These are phyloP conservation scores for Tenebrosternarchus preto DNA, from an alignment of 2,113 vertebrate genomes.

Conservation along the genomic window DNA sequence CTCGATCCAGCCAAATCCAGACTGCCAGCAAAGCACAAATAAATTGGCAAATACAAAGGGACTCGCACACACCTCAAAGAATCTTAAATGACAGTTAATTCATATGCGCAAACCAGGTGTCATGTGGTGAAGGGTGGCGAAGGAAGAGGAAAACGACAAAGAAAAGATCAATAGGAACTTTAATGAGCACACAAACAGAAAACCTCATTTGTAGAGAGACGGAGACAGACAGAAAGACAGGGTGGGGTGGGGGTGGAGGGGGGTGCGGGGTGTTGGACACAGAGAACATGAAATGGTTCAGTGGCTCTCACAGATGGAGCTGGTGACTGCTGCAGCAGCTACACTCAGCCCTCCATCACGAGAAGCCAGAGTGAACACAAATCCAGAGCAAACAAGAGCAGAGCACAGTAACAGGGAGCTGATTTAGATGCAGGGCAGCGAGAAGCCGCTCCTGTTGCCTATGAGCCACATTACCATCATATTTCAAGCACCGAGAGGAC, in stretches of 20 bases:
- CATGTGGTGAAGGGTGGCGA: neutral
- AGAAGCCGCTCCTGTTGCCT: neutral
- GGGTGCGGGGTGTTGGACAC: neutral
- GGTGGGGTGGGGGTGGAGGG: neutral
- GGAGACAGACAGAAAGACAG: neutral
- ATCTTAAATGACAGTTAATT: neutral
- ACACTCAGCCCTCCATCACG: constrained; percentile 1
- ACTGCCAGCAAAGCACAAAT: constrained; percentile 24
- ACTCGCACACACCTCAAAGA: neutral
- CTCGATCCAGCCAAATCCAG: constrained; percentile 14
- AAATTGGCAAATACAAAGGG: constrained; percentile 9
- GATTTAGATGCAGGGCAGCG: constrained; percentile 13
- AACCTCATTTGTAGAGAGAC: neutral
- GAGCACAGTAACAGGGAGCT: neutral
- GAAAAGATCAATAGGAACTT: constrained; percentile 13
- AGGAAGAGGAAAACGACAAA: neutral
- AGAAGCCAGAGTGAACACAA: neutral
- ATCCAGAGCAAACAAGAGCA: constrained; percentile 15
- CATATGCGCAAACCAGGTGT: neutral
- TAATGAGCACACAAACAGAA: neutral
- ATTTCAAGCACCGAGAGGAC: neutral
- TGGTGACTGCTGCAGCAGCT: neutral
- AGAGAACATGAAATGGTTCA: constrained; percentile 7
- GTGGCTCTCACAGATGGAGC: neutral
- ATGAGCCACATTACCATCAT: constrained; percentile 2